Base-by-base conservation (phyloP, 2,113 vertebrate species). In the Machaerirhynchus nigripectus region DNA sequence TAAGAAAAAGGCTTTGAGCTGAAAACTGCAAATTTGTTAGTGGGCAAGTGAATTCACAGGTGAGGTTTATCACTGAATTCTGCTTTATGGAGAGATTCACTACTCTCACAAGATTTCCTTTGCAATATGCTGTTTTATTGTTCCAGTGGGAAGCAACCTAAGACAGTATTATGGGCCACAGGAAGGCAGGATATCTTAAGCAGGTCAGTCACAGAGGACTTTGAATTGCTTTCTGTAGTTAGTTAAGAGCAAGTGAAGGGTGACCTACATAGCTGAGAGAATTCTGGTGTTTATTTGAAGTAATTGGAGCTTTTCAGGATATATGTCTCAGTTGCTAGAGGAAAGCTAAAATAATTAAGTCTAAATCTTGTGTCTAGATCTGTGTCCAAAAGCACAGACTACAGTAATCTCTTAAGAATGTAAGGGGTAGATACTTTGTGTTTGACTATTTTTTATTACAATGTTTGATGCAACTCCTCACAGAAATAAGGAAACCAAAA, bases 251-350 rank as follows among this genome's bases (percentile, higher is more conserved):
- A 83, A 94, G n/a, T 74, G 68, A 67, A 92, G 15, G 10, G 20
- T 89, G 80, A 92, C 80, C 63, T 96, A 65, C 31, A 65, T 33
- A 81, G 44, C 53, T 85, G 70, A 85, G 59, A 88, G 42, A 90
- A 65, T 73, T 92, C 59, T 84, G 21, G 46, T 90, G 37, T 84
- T 87, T 94, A 75, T 87, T 87, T 92, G 71, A 83, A 87, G 82
- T 49, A 87, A 75, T 70, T 67, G 61, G 46, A 86, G 40, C 27
- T 91, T 89, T 94, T 94, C 76, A 78, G 85, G 39, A 53, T 89
- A 22, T 64, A 27, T 88, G 59, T 52, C 57, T 93, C 31, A 9
- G 9, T 81, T 64, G 46, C 55, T 81, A 49, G 64, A 89, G 39
- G 67, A 65, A 83, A 88, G 26, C 13, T 88, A 78, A 90, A 96